A percentile compares a stretch with the other conserved stretches of the same genome.
Evolutionary conservation across 92 coral and sea anemone genomes (phyloP).

Genomic region (Zoanthus gigantus): DNA sequence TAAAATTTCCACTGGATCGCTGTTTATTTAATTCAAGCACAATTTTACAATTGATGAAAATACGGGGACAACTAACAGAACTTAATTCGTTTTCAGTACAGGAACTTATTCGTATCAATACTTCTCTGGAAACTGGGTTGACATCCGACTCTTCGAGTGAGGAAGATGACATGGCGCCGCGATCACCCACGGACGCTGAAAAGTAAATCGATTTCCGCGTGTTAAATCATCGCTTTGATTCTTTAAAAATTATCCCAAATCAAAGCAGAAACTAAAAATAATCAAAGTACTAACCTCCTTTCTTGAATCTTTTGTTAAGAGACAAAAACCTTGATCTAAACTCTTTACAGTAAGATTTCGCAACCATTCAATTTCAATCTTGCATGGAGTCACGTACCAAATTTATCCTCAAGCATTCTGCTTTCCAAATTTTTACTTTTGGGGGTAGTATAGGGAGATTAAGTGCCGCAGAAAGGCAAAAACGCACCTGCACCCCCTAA

Average conservation of each 20-base stretch:
- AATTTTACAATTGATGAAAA: constrained; percentile 4
- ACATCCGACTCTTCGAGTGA: constrained; percentile 15
- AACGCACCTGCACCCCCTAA: no score
- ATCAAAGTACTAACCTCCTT: constrained; percentile 24
- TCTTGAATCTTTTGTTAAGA: not conserved
- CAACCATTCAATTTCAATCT: not conserved
- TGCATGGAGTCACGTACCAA: no score
- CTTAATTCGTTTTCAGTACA: constrained; percentile 19
- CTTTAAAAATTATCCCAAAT: constrained; percentile 27
- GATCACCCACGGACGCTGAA: constrained; percentile 16
- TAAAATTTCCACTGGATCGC: not conserved
- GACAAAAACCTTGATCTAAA: not conserved
- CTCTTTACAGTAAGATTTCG: constrained; percentile 6
- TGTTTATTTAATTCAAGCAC: constrained; percentile 28
- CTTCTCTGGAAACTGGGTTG: constrained; percentile 28
- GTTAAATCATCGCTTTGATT: constrained; percentile 32
- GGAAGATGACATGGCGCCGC: constrained; percentile 22
- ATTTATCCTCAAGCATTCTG: not conserved
- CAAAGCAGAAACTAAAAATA: constrained; percentile 18
- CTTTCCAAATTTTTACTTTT: constrained; percentile 18
- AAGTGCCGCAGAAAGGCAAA: constrained; percentile 4
- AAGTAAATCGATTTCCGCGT: constrained; percentile 27
- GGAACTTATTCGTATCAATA: constrained; percentile 20
- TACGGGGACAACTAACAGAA: constrained; percentile 11
- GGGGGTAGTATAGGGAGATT: constrained; percentile 8